Base-by-base conservation (phyloP, 2,888 invertebrate genomes). In the Cinara cedri region DNA sequence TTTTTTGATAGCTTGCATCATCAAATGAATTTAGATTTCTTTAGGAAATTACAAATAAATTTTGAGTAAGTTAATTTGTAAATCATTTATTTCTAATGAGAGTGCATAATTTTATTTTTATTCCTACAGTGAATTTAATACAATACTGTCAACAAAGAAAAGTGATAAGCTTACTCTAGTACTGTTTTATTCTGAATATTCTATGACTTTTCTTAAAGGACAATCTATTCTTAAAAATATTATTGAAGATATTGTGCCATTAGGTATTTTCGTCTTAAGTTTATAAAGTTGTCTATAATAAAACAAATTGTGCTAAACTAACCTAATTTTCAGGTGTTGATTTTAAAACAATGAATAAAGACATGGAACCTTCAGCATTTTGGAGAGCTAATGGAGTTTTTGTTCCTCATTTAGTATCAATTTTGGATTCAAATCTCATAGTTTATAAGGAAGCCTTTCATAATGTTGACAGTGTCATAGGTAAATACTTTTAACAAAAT, bases 161-260 rank as follows among this genome's bases (percentile, higher is more conserved):
- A 78, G 78, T n/a, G 70, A 78, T 70, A 78, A 78, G 55, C 78
- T 78, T 70, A 78, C 95, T 81, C 87, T 98, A 81, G 89, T 98
- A 70, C 90, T 97, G 83, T 95, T 96, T 86, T 98, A 96, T 86
- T 93, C 94, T 10, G 97, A 97, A 86, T 96, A 95, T 93, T 98
- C 97, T 85, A 94, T 96, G 86, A 91, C 94, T 70, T 98, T 97
- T 86, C 90, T 95, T 82, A 92, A 91, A 84, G 91, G 93, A n/a
- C 95, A 96, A 66, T 92, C 92, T 0, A 90, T 93, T 13, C 95
- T 96, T 90, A 89, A 94, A 71, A 90, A 93, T 82, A 88, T 97
- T 72, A 91, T 95, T 60, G 93, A 95, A 83, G 93, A 96, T 63
- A 87, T 97, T 76, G 94, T 95, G 85, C 94, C 94, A 34, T 85